Evolutionary conservation across 1,140 invertebrate genomes (phyloP).

Genomic region (Musca vetustissima): DNA sequence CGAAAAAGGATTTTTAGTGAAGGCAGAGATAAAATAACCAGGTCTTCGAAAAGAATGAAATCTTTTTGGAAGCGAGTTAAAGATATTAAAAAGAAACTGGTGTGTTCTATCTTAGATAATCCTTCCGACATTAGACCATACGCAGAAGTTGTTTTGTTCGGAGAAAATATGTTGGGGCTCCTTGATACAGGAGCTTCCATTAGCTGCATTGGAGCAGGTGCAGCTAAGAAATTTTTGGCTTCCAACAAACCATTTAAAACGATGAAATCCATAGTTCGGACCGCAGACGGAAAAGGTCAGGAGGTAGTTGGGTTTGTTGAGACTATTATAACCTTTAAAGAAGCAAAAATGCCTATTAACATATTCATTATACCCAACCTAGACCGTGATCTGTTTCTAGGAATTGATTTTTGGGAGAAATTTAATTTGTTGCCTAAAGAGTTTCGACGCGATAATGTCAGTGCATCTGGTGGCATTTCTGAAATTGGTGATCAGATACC

Average conservation of each 20-base stretch:
- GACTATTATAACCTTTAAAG: constrained; percentile 18
- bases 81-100: not conserved
- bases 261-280: not conserved
- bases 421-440: constrained; percentile 8
- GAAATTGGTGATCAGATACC: not conserved
- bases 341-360: constrained; percentile 4
- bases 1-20: not conserved
- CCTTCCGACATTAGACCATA: constrained; percentile 18
- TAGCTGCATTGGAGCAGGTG: not conserved
- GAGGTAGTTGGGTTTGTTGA: not conserved
- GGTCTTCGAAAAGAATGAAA: not conserved
- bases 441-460: not conserved
- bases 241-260: not conserved
- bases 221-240: not conserved
- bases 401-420: constrained; percentile 29
- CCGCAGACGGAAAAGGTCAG: not conserved
- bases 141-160: not conserved
- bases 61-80: not conserved
- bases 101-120: not conserved
- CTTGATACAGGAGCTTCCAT: not conserved
- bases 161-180: not conserved
- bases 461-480: not conserved
- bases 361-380: constrained; percentile 26
- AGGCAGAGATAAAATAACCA: not conserved
- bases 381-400: constrained; percentile 21